Percentiles rank a stretch among this genome's conserved stretches.
Conservation (phyloP, 2,888 invertebrate genomes). For the Crepidodera aurea region DNA sequence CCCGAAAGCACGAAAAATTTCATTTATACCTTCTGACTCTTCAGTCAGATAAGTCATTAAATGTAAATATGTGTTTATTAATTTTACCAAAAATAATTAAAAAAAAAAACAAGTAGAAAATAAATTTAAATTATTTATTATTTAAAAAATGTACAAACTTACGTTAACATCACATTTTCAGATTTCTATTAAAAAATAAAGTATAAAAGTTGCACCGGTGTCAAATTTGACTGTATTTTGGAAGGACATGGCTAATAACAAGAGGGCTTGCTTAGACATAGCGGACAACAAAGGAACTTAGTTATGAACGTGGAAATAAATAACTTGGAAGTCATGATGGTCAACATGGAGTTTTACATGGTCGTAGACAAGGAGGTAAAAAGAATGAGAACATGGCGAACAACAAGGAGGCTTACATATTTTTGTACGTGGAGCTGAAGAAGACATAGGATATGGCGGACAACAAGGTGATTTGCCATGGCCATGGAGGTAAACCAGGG, state of each 20-base stretch:
- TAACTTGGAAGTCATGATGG: neutral
- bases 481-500: conserved; percentile 3
- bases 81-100: too few relatives aligned
- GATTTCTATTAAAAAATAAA: too few relatives aligned
- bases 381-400: neutral
- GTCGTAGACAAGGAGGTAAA: neutral
- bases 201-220: too few relatives aligned
- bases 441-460: neutral
- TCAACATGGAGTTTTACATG: neutral
- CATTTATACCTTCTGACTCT: too few relatives aligned
- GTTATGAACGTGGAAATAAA: neutral
- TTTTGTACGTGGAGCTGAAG: neutral
- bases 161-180: too few relatives aligned
- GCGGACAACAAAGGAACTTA: neutral
- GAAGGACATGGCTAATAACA: neutral
- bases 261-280: neutral
- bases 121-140: neutral
- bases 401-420: neutral
- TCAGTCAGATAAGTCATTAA: too few relatives aligned
- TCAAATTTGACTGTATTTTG: too few relatives aligned
- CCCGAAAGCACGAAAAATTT: too few relatives aligned
- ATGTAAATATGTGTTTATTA: too few relatives aligned
- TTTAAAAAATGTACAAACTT: neutral
- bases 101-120: too few relatives aligned
- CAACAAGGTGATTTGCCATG: conserved; percentile 2